Base-by-base conservation (phyloP, 2,113 vertebrate species). In the Crocuta crocuta region DNA sequence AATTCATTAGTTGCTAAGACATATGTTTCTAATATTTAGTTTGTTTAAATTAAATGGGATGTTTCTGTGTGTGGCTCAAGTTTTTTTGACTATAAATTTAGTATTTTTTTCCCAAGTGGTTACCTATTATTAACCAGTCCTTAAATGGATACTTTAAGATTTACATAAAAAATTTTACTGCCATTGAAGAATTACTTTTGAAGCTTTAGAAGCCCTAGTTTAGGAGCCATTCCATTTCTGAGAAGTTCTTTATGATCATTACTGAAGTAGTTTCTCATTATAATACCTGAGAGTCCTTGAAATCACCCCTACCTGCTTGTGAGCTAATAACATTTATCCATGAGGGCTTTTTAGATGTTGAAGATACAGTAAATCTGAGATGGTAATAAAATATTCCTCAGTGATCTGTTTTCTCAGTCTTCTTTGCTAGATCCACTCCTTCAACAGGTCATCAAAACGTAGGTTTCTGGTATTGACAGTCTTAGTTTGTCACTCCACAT, bases 11-110 rank as follows among this genome's bases (percentile, higher is more conserved):
- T 94, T 92, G 21, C 31, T 48, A 81, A 90, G 45, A 13, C 39
- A 2, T 43, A 71, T 13, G 35, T 73, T 94, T 71, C 24, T 0
- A 73, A 93, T 33, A 71, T 79, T 88, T 48, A 19, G 68, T 39
- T 33, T 89, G 9, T 71, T 95, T 87, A n/a, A 73, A 89, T 53
- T 50, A 82, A 89, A 39, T 94, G n/a, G 80, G 50, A 55, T 79
- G 21, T 70, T 82, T 90, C 28, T 81, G 1, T 39, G 2, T 71
- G 33, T 96, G 55, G 21, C 43, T 28, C 28, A 35, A 21, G 16
- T 17, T 78, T 68, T 81, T 81, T 78, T 83, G 43, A 50, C 33
- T 50, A 33, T 85, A n/a, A 79, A 73, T 87, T 39, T 91, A 79
- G n/a, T 76, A 68, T 63, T 55, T 23, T 93, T 82, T 90, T 28